Conservation (phyloP, 2,113 vertebrate genomes). For the Chlorodrepanis virens region DNA sequence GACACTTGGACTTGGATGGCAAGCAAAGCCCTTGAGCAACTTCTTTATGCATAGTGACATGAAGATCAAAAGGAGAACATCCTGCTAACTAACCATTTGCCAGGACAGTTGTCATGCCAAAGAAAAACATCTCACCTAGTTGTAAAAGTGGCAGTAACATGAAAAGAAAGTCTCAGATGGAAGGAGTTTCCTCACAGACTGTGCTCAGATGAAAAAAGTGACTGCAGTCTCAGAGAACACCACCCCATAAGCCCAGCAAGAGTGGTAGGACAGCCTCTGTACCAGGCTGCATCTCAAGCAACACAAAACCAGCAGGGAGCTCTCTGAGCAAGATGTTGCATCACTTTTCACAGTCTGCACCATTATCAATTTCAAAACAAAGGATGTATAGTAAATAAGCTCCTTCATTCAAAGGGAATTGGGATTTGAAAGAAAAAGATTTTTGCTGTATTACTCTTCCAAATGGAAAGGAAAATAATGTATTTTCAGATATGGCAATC, state of each 20-base stretch:
- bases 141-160: background rate
- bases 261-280: background rate
- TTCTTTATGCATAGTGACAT: background rate
- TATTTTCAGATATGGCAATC: background rate
- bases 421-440: background rate
- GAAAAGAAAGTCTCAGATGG: background rate
- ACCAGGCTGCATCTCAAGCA: background rate
- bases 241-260: background rate
- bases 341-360: background rate
- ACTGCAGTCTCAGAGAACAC: background rate
- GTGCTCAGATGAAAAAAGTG: background rate
- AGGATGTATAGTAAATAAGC: background rate
- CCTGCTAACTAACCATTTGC: conserved; percentile 30
- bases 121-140: conserved; percentile 38
- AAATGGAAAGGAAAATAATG: background rate
- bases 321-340: background rate
- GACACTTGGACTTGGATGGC: background rate
- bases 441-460: background rate
- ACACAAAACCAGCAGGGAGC: background rate
- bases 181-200: background rate
- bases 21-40: background rate
- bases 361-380: background rate
- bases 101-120: background rate
- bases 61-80: conserved; percentile 21
- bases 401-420: background rate